These are phyloP conservation scores for Ericerus pela DNA, from an alignment of 1,140 invertebrate genomes.

Conservation along the genomic window DNA sequence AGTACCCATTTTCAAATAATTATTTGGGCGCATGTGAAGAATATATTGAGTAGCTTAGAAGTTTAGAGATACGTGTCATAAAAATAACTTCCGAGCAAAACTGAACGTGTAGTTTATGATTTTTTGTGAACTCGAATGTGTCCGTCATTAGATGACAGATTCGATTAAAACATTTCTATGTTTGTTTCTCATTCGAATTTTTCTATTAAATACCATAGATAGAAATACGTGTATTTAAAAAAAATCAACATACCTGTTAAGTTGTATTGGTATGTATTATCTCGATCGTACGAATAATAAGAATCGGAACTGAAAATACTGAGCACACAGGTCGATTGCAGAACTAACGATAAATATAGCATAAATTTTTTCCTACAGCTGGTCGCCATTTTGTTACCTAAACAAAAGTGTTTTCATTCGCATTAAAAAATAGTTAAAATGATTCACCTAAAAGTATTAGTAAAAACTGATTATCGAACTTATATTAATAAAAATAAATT, in stretches of 20 bases:
- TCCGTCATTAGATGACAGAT: not conserved
- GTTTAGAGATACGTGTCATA: not conserved
- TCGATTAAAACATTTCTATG: not conserved
- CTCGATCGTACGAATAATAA: not conserved
- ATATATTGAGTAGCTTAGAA: not conserved
- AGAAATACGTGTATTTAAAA: not conserved
- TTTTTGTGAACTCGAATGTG: not conserved
- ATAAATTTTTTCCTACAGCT: not conserved
- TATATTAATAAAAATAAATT: not conserved
- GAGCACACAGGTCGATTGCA: not conserved
- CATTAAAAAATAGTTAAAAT: not conserved
- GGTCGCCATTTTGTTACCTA: constrained; percentile 2
- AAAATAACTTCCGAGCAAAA: not conserved
- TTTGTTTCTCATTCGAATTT: not conserved
- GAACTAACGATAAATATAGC: not conserved
- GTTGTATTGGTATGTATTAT: constrained; percentile 2
- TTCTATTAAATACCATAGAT: not conserved
- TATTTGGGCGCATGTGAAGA: not conserved
- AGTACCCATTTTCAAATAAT: not conserved
- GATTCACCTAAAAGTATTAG: not conserved
- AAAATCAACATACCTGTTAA: not conserved
- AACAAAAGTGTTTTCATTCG: not conserved
- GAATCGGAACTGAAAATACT: not conserved
- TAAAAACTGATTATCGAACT: not conserved
- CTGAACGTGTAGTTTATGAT: not conserved